Base-by-base conservation (phyloP, 2,888 invertebrate genomes). In the Myathropa florea region DNA sequence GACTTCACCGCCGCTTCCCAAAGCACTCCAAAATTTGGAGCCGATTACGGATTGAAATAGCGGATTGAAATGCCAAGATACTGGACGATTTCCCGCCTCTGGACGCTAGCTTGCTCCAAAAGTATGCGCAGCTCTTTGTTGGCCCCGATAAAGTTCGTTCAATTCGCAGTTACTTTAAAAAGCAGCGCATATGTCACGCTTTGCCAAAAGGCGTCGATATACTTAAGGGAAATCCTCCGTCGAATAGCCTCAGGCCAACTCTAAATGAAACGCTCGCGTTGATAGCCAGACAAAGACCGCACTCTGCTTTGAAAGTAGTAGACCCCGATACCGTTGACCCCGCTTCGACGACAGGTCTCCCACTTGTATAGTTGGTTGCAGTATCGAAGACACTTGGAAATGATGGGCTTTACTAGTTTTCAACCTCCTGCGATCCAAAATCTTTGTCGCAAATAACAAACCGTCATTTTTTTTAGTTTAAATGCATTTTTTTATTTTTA, bases 61-160 rank as follows among this genome's bases (percentile, higher is more conserved):
- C 14, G 24, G 21, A 12, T 59, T 9, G n/a, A n/a, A n/a, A n/a
- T 14, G 36, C 59, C 6, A 60, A 28, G 10, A n/a, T n/a, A n/a
- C n/a, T 53, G 30, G 12, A n/a, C 23, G 33, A n/a, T n/a, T n/a
- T n/a, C n/a, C n/a, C n/a, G n/a, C n/a, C 26, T 59, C n/a, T 67
- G 4, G 46, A 26, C 12, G 26, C 67, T 28, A 55, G 18, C 2
- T 55, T 55, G 12, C n/a, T n/a, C n/a, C n/a, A 79, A 46, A 1
- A 63, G 24, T 7, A 33, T n/a, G 2, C 18, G 24, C 14, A 83
- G 14, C 2, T 30, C 30, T 18, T 23, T 76, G 4, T 83, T 64
- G 0, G 91, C 90, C 3, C 90, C n/a, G n/a, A n/a, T n/a, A n/a
- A 90, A 2, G 88, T 67, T 59, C 91, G 90, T 28, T 89, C 90